Conservation (phyloP, 1,140 invertebrate genomes). For the Paralvinella palmiformis region DNA sequence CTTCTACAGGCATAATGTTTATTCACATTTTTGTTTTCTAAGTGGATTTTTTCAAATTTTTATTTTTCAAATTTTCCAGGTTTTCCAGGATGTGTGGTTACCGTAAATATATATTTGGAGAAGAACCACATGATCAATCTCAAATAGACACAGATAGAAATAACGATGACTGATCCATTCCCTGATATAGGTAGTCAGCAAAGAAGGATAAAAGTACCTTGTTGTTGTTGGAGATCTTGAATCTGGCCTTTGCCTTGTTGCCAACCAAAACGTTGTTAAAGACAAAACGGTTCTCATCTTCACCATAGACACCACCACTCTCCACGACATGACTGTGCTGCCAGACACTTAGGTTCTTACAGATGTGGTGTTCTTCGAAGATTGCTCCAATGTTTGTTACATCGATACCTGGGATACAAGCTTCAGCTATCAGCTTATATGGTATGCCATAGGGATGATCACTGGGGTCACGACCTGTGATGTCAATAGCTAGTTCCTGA, state of each 20-base stretch:
- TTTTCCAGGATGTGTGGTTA: too few relatives aligned
- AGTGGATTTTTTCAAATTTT: too few relatives aligned
- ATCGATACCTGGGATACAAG: constrained; percentile 46
- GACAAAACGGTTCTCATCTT: constrained; percentile 48
- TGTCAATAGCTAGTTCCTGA: constrained; percentile 45
- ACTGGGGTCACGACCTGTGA: constrained; percentile 43
- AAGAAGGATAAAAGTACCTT: constrained; percentile 31
- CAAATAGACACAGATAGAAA: not conserved
- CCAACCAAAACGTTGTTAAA: constrained; percentile 51
- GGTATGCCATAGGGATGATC: constrained; percentile 41
- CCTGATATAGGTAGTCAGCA: not conserved
- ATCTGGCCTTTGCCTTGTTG: constrained; percentile 45
- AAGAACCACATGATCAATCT: too few relatives aligned
- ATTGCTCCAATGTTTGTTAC: constrained; percentile 42
- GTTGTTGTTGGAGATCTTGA: constrained; percentile 48
- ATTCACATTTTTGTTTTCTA: too few relatives aligned
- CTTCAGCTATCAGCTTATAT: constrained; percentile 46
- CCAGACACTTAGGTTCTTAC: constrained; percentile 41
- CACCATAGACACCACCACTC: constrained; percentile 46
- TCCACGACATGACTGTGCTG: constrained; percentile 40
- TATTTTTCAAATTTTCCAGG: too few relatives aligned
- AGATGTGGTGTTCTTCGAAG: constrained; percentile 47
- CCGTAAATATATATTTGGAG: too few relatives aligned
- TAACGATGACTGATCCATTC: not conserved
- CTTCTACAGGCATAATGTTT: too few relatives aligned